Evolutionary conservation across 37 sponge, comb jelly and placozoan genomes (phyloP), one percentile per base, ranked within the genome.

Genomic region (Mnemiopsis leidyi): DNA sequence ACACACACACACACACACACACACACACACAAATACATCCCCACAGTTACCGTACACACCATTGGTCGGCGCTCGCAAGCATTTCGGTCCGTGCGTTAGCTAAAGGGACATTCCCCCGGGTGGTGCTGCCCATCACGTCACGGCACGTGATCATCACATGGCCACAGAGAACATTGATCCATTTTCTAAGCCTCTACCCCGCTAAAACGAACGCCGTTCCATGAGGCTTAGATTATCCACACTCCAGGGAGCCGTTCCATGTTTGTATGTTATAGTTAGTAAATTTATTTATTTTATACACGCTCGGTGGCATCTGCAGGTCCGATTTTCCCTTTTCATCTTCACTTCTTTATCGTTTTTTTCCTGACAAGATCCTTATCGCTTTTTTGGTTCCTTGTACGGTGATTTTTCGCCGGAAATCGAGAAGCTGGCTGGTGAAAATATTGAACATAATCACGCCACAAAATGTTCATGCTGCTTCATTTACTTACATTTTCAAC

Each of bases 31-130:
- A n/a, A n/a, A n/a, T n/a, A n/a, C n/a, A n/a, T n/a, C n/a, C n/a
- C n/a, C 18, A 67, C 68, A 67, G 18, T 21, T 20, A 67, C 68
- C 13, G 13, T 48, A 48, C 61, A 48, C 61, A 71, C 75, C 7
- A n/a, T 28, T 71, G 75, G 75, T 71, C 75, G 25, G 30, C 30
- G 75, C 3, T 71, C 21, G 75, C 30, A n/a, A 71, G 30, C 30
- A 28, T 71, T 71, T 71, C 61, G 61, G 75, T 71, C n/a, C n/a
- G 75, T 71, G 75, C 3, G 75, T 23, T 7, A 3, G 75, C 75
- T 71, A 71, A 71, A 71, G 3, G 75, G 30, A 71, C 75, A 71
- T 71, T 71, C 30, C 30, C 75, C 75, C 75, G 75, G 75, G 75
- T 23, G 75, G 75, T 71, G 30, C 75, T 28, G 25, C 30, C 75